These are phyloP conservation scores for Chorisops tibialis DNA, from an alignment of 2,888 invertebrate genomes.

Conservation along the genomic window DNA sequence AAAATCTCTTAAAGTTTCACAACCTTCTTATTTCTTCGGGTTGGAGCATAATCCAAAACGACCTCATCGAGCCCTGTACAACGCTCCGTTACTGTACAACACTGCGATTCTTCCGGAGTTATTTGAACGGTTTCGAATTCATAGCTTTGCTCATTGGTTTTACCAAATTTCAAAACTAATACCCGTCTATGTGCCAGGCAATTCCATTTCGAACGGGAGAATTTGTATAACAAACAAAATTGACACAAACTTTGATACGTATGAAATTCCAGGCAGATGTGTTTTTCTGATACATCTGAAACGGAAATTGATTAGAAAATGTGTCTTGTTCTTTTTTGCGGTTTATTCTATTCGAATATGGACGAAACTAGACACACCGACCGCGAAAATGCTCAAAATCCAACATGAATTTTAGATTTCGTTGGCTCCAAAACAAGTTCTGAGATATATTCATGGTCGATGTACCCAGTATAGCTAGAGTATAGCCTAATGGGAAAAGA, in stretches of 20 bases:
- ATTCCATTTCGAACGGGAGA: constrained; percentile 44
- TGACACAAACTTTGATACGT: constrained; percentile 7
- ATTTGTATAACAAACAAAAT: constrained; percentile 35
- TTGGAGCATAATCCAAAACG: constrained; percentile 40
- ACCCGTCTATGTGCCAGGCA: constrained; percentile 43
- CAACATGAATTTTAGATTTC: too few relatives aligned
- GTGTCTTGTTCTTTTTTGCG: neutral
- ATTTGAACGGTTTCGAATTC: constrained; percentile 39
- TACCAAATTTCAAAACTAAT: constrained; percentile 41
- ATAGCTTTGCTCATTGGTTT: constrained; percentile 37
- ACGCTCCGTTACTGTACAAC: constrained; percentile 43
- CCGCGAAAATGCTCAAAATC: too few relatives aligned
- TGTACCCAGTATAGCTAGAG: too few relatives aligned
- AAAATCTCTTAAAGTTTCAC: neutral
- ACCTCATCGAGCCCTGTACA: constrained; percentile 41
- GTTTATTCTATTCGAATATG: too few relatives aligned
- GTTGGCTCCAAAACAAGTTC: too few relatives aligned
- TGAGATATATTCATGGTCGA: too few relatives aligned
- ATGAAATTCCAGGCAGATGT: neutral
- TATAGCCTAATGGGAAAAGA: too few relatives aligned
- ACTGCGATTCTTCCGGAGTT: constrained; percentile 42
- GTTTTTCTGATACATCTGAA: constrained; percentile 4
- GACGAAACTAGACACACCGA: too few relatives aligned
- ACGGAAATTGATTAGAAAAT: too few relatives aligned
- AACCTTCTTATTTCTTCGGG: constrained; percentile 42